Percentiles rank a stretch among this genome's conserved stretches.
Conservation (phyloP, 2,113 vertebrate genomes). For the Acinonyx jubatus region DNA sequence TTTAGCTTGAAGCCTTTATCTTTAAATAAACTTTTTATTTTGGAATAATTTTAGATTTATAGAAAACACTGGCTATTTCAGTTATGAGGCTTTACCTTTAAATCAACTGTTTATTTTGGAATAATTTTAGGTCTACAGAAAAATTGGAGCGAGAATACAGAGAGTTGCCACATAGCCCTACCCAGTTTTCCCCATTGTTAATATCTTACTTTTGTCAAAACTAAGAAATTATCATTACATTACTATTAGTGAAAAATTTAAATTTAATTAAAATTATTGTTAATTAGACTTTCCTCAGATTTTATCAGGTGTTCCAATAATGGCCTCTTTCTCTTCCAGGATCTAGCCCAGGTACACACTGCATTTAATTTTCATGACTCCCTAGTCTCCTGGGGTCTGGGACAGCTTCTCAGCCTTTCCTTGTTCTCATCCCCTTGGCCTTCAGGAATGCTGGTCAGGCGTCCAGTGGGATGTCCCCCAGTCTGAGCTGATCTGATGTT, state of each 20-base stretch:
- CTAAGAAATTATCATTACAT: background rate
- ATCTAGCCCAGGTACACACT: background rate
- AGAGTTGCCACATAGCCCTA: too few relatives aligned
- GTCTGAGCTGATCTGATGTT: too few relatives aligned
- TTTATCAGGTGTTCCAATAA: background rate
- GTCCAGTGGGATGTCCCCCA: background rate
- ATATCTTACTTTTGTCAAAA: background rate
- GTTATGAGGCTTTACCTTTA: conserved; percentile 16
- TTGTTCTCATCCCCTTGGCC: background rate
- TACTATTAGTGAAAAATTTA: background rate
- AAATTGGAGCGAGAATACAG: background rate
- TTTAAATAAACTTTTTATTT: conserved; percentile 50
- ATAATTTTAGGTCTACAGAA: conserved; percentile 22
- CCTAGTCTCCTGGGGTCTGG: background rate
- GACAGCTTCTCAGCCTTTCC: background rate
- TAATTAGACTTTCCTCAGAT: background rate
- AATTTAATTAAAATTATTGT: background rate
- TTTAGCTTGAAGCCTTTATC: conserved; percentile 14
- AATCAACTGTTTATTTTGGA: conserved; percentile 12
- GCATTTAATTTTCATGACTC: background rate
- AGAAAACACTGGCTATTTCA: conserved; percentile 10
- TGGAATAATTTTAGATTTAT: conserved; percentile 41
- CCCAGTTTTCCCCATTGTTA: background rate
- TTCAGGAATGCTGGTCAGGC: background rate
- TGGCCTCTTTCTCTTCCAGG: background rate